Base-by-base conservation (phyloP, 2,888 invertebrate genomes). In the Bombyx huttoni region DNA sequence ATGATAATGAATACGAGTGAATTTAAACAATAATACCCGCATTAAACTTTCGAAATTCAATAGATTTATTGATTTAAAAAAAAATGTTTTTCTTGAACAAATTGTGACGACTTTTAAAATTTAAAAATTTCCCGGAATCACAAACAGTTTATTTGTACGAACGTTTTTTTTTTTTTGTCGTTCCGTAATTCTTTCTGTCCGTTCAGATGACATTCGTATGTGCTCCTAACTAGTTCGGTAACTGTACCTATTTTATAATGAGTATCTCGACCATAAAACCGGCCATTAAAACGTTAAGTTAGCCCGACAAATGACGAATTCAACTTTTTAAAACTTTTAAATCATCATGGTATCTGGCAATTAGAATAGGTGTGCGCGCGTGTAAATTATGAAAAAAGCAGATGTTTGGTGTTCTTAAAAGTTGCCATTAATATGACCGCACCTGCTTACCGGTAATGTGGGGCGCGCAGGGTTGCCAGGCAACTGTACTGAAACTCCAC, bases 371-470 rank as follows among this genome's bases (percentile, higher is more conserved):
- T 74, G 71, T 67, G 65, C 65, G 65, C 65, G 51, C 55, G 67
- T 66, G 77, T 78, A 73, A 71, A 78, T 81, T 78, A 77, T 77
- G 72, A 73, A 82, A 81, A 81, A 83, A 80, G 85, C 86, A 87
- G 87, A 85, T 86, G 86, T 78, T 63, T 67, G 68, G 66, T 60
- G 65, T 70, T 70, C 71, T 73, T 69, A 70, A 74, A 73, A 78
- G 73, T 75, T 68, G 73, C 72, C 71, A 78, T 78, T 78, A 78
- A 76, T 70, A 71, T 67, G 58, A 53, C 58, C 68, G 75, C 86
- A 85, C 85, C 86, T 85, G 86, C 84, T 67, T 58, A 51, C 56
- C 55, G 58, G 68, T 69, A 62, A 65, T 70, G 72, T 70, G 67
- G 61, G 64, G 54, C 48, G 59, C 56, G 57, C 57, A 62, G 68